These are phyloP conservation scores for Penaeus monodon DNA, from an alignment of 2,888 invertebrate species.

Conservation along the genomic window DNA sequence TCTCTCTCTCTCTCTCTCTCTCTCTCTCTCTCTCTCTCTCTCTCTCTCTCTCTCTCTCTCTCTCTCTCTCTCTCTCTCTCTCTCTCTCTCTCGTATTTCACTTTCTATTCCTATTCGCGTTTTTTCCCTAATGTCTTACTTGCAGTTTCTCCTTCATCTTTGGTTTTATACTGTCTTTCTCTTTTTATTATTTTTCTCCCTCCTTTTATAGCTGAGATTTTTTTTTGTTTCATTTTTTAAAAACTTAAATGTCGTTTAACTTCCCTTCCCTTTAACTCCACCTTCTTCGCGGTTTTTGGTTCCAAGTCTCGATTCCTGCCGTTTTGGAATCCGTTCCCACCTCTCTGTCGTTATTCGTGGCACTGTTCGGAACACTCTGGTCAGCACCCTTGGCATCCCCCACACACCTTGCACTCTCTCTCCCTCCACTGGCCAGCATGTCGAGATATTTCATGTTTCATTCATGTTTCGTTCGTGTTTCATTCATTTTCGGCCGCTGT, in stretches of 20 bases:
- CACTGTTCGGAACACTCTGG: not conserved
- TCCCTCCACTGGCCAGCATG: not conserved
- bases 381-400: not conserved
- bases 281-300: not conserved
- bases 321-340: not conserved
- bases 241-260: not conserved
- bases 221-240: too few relatives aligned
- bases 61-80: not conserved
- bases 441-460: not conserved
- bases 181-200: too few relatives aligned
- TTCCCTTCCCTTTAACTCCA: too few relatives aligned
- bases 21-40: constrained; percentile 14
- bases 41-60: constrained; percentile 2
- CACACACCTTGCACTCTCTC: not conserved
- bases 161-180: too few relatives aligned
- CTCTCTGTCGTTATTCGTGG: not conserved
- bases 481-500: not conserved
- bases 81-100: not conserved
- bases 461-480: not conserved
- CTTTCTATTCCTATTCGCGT: too few relatives aligned
- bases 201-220: too few relatives aligned
- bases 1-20: not conserved
- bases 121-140: too few relatives aligned
- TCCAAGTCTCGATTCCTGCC: not conserved
- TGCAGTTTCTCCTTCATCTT: too few relatives aligned